Conservation (phyloP, 2,797 vertebrate species). For the Benthosema pterotum region DNA sequence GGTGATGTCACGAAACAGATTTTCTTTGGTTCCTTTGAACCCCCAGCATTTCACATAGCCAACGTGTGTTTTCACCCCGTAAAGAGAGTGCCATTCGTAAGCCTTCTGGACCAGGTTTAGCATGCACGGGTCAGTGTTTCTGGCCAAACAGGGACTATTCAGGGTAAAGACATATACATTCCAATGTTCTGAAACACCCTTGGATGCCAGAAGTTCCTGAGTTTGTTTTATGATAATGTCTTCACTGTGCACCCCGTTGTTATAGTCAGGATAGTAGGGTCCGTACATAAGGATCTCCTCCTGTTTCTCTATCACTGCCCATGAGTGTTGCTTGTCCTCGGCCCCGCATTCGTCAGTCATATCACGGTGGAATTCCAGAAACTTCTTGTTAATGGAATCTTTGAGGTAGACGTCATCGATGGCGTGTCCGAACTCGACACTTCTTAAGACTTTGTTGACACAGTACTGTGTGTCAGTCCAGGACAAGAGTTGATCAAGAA, state of each 20-base stretch:
- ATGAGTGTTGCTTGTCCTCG: conserved; percentile 63
- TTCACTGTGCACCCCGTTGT: conserved; percentile 60
- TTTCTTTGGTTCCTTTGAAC: conserved; percentile 70
- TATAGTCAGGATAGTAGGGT: conserved; percentile 67
- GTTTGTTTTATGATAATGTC: conserved; percentile 64
- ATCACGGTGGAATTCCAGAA: conserved; percentile 55
- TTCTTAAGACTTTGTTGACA: conserved; percentile 41
- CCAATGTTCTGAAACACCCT: conserved; percentile 12
- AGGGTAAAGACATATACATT: conserved; percentile 61
- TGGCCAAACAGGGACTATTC: conserved; percentile 66
- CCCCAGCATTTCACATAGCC: conserved; percentile 66
- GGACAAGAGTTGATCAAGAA: conserved; percentile 28
- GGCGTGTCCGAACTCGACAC: conserved; percentile 23
- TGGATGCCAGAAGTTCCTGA: conserved; percentile 54
- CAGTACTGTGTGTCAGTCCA: conserved; percentile 55
- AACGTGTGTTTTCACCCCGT: conserved; percentile 59
- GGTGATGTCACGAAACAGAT: conserved; percentile 52
- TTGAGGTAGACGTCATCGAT: conserved; percentile 22
- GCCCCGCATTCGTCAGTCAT: conserved; percentile 60
- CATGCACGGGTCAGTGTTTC: conserved; percentile 61
- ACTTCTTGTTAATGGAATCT: conserved; percentile 42
- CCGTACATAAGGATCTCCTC: conserved; percentile 66
- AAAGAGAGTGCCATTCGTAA: conserved; percentile 56
- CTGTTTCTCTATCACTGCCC: conserved; percentile 65
- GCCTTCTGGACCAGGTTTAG: conserved; percentile 60